These are phyloP conservation scores for Eristalis pertinax DNA, from an alignment of 2,888 invertebrate species.

Conservation along the genomic window DNA sequence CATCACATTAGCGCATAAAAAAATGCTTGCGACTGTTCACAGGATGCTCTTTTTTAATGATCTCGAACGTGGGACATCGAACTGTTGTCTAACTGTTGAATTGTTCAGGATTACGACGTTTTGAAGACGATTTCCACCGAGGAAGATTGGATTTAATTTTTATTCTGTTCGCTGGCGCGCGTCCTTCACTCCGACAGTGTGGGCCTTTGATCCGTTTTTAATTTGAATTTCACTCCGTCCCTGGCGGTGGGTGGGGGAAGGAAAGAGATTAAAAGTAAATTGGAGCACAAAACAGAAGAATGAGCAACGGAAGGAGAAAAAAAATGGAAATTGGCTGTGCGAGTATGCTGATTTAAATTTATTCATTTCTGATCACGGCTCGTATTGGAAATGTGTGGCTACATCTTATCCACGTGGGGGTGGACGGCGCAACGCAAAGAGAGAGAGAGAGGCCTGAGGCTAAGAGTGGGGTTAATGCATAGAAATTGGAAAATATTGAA, in stretches of 20 bases:
- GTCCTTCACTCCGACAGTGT: constrained; percentile 16
- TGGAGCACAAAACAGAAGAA: constrained; percentile 41
- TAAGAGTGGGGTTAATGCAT: constrained; percentile 61
- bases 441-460: constrained; percentile 12
- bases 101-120: constrained; percentile 53
- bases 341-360: constrained; percentile 66
- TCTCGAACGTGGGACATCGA: neutral
- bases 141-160: constrained; percentile 61
- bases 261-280: constrained; percentile 70
- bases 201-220: constrained; percentile 71
- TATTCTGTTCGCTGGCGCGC: constrained; percentile 38
- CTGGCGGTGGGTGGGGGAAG: neutral
- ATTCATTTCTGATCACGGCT: constrained; percentile 66
- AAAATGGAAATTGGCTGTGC: constrained; percentile 45
- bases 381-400: constrained; percentile 55
- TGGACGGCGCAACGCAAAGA: neutral
- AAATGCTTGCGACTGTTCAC: constrained; percentile 15
- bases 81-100: constrained; percentile 69
- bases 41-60: neutral
- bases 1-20: constrained; percentile 55
- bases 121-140: constrained; percentile 52
- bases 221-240: constrained; percentile 57
- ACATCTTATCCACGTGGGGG: constrained; percentile 30
- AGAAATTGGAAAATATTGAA: constrained; percentile 63
- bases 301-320: constrained; percentile 10